These are phyloP conservation scores for Plagodis pulveraria DNA, from an alignment of 2,888 invertebrate species.

Conservation along the genomic window DNA sequence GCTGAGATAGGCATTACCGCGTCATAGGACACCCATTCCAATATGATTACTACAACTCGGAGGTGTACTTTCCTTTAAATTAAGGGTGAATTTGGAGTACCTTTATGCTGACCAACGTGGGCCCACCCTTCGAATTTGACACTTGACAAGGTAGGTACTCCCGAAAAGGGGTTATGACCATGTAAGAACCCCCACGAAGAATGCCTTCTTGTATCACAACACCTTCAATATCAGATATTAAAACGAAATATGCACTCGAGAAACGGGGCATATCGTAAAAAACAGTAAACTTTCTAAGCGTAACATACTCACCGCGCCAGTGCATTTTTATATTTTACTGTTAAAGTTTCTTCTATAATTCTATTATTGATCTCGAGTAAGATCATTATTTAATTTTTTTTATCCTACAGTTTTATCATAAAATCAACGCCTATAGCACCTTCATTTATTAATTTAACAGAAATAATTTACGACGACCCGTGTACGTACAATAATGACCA, in stretches of 20 bases:
- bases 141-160: constrained; percentile 70
- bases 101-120: constrained; percentile 73
- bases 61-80: constrained; percentile 37
- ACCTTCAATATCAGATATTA: constrained; percentile 37
- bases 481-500: constrained; percentile 66
- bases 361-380: constrained; percentile 99
- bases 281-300: constrained; percentile 82
- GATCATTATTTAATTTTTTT: constrained; percentile 91
- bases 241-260: constrained; percentile 45
- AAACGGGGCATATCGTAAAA: constrained; percentile 63
- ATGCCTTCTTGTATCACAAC: constrained; percentile 40
- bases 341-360: constrained; percentile 98
- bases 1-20: constrained; percentile 73
- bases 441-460: constrained; percentile 82
- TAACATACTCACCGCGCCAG: constrained; percentile 95
- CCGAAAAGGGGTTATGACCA: constrained; percentile 72
- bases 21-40: constrained; percentile 60
- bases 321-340: constrained; percentile 98
- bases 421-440: constrained; percentile 84
- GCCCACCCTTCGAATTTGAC: constrained; percentile 80
- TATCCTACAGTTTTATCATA: constrained; percentile 83
- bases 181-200: constrained; percentile 53
- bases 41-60: constrained; percentile 49
- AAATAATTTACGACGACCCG: constrained; percentile 77
- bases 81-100: constrained; percentile 38